Evolutionary conservation across 2,113 vertebrate species (phyloP), one percentile per base, ranked within the genome.

Genomic region (Donacobius atricapilla): DNA sequence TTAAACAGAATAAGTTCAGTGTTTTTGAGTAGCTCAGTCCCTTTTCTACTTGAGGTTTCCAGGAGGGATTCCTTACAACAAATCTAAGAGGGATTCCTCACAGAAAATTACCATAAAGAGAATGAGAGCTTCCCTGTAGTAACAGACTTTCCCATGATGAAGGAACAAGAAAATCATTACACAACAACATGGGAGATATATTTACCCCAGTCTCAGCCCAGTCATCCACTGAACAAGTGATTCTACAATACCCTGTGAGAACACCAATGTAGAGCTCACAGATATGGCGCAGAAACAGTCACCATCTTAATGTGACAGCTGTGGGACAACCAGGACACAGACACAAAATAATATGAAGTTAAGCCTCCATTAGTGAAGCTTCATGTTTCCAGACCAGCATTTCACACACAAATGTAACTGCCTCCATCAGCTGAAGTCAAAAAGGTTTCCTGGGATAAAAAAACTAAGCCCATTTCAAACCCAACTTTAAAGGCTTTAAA

Each of bases 1-100:
- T 48, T 77, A 23, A 53, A 37, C 2, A 5, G 28, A 65, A 45
- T 0, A 0, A 35, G 5, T 61, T 72, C 11, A 31, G 1, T 10
- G 7, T 5, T 12, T 79, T 23, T 63, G 7, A 35, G 27, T 35
- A 69, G 3, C 47, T 78, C 17, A 64, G 5, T 39, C 9, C 2
- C 7, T 76, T 65, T 7, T 18, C 10, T 22, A 27, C 2, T 8
- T 0, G 1, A 60, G 30, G 1, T 33, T 44, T 30, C 11, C 16
- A 33, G 27, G 30, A 80, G 7, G 11, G 1, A 21, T 63, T 63
- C 11, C 20, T 64, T 24, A 17, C 6, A n/a, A 31, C 1, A 25
- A 54, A 45, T 13, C 15, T 14, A 22, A 28, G 24, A 84, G 6
- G 15, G 1, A 13, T 57, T 54, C 15, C 15, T 78, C 15, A 28